Base-by-base conservation (phyloP, 2,797 vertebrate species). In the Poecilia gillii region DNA sequence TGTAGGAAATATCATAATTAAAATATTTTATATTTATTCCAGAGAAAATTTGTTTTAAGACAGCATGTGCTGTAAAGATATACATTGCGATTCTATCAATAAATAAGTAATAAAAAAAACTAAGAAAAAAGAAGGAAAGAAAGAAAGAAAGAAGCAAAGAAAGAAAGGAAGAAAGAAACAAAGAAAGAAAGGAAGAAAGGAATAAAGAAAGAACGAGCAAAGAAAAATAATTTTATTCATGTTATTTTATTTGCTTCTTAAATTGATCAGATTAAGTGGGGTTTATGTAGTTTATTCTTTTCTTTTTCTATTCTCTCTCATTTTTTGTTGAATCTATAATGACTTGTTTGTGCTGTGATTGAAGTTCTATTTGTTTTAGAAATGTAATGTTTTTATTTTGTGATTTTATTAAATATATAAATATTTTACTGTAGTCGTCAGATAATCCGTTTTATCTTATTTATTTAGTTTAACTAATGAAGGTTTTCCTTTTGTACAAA, bases 1-100 rank as follows among this genome's bases (percentile, higher is more conserved):
- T 82, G 20, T 82, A 33, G 45, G 74, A 87, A 82, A 73, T 64
- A 45, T 18, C n/a, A 25, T 3, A 7, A 57, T 57, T 20, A 66
- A 3, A 36, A 7, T 8, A 64, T 11, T 36, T 8, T 18, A 31
- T 6, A 7, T 36, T 64, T 36, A 16, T 33, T 64, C 16, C 31
- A 36, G 31, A 16, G 28, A 11, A 33, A 14, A 36, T 1, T 31
- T 5, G 55, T 14, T 59, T 59, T 18, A 62, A 14, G 55, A 16
- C 14, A 6, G 14, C 57, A 18, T 8, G 18, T 33, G 14, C 33
- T 18, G 57, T 59, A 59, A 6, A 28, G 6, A 18, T 6, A 62
- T 33, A 33, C 14, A 33, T 18, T 62, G 5, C 12, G 0, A 49
- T 14, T 47, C 0, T 23, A 51, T 41, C 1, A 20, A 45, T 51